Conservation (phyloP, 2,888 invertebrate species). For the Rhorus exstirpatorius region DNA sequence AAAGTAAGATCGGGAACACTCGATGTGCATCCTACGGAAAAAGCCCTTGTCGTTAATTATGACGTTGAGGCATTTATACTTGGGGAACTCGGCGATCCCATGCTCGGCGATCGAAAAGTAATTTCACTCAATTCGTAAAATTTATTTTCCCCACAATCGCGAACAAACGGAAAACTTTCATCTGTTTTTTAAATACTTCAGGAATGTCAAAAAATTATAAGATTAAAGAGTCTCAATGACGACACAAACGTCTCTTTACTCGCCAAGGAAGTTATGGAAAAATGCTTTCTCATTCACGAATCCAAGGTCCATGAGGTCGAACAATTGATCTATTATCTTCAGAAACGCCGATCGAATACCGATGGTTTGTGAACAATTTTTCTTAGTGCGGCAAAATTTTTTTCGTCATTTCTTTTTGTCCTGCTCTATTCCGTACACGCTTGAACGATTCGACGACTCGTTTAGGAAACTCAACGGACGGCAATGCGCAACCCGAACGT, state of each 20-base stretch:
- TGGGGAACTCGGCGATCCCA: slow-evolving; percentile 92
- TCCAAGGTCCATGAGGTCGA: slow-evolving; percentile 94
- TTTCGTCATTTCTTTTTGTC: slow-evolving; percentile 2
- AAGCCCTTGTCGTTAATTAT: slow-evolving; percentile 95
- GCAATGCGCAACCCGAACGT: slow-evolving; percentile 77
- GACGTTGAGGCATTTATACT: slow-evolving; percentile 95
- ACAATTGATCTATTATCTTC: slow-evolving; percentile 94
- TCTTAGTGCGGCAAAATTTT: slow-evolving; percentile 2
- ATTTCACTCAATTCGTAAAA: slow-evolving; percentile 33
- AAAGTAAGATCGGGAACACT: slow-evolving; percentile 92
- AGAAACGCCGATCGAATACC: slow-evolving; percentile 89
- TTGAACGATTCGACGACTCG: not conserved
- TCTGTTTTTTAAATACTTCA: slow-evolving; percentile 77
- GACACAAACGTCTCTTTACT: slow-evolving; percentile 93
- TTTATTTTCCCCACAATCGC: not conserved
- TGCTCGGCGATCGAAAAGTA: slow-evolving; percentile 94
- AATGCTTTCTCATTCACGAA: slow-evolving; percentile 94
- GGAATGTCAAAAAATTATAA: slow-evolving; percentile 94
- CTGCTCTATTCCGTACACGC: not conserved
- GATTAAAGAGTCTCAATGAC: slow-evolving; percentile 92
- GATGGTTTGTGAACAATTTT: slow-evolving; percentile 70
- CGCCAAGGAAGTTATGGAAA: slow-evolving; percentile 94
- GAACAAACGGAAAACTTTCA: not conserved
- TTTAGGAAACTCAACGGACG: slow-evolving; percentile 70
- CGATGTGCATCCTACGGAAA: slow-evolving; percentile 96